A percentile compares a stretch with the other conserved stretches of the same genome.
These are phyloP conservation scores for Torymus aiolomorphi DNA, from an alignment of 2,888 invertebrate genomes.

Conservation along the genomic window DNA sequence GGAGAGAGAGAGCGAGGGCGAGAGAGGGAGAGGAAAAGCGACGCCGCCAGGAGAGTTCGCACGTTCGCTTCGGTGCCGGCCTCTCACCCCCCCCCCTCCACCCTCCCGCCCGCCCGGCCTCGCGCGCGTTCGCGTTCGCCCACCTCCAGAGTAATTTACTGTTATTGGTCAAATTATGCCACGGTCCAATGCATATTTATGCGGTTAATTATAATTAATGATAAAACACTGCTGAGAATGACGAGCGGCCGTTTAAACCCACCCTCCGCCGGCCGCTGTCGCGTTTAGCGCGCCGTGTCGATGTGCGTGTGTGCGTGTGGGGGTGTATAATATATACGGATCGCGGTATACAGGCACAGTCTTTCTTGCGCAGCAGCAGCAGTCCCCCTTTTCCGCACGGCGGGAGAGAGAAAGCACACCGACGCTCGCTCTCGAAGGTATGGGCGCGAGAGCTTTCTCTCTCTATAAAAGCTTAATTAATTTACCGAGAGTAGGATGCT, in stretches of 20 bases:
- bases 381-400: slow-evolving; percentile 7
- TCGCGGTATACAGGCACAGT: background rate
- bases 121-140: slow-evolving; percentile 60
- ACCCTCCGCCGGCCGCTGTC: background rate
- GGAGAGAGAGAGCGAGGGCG: too few relatives aligned
- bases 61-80: slow-evolving; percentile 36
- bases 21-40: background rate
- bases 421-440: slow-evolving; percentile 6
- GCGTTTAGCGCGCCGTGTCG: background rate
- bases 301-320: background rate
- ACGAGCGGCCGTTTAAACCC: slow-evolving; percentile 65
- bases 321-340: too few relatives aligned
- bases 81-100: slow-evolving; percentile 18
- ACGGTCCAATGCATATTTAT: slow-evolving; percentile 75
- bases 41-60: slow-evolving; percentile 15
- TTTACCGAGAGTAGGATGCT: slow-evolving; percentile 28
- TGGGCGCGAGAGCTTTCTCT: background rate
- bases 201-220: slow-evolving; percentile 75
- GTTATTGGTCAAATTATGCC: slow-evolving; percentile 75
- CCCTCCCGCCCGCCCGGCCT: too few relatives aligned
- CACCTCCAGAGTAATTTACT: slow-evolving; percentile 73
- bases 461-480: slow-evolving; percentile 27
- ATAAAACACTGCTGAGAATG: slow-evolving; percentile 71
- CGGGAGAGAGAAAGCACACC: background rate
- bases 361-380: background rate